Percentiles rank a stretch among this genome's conserved stretches.
These are phyloP conservation scores for Colistium nudipinnis DNA, from an alignment of 2,113 vertebrate species.

Conservation along the genomic window DNA sequence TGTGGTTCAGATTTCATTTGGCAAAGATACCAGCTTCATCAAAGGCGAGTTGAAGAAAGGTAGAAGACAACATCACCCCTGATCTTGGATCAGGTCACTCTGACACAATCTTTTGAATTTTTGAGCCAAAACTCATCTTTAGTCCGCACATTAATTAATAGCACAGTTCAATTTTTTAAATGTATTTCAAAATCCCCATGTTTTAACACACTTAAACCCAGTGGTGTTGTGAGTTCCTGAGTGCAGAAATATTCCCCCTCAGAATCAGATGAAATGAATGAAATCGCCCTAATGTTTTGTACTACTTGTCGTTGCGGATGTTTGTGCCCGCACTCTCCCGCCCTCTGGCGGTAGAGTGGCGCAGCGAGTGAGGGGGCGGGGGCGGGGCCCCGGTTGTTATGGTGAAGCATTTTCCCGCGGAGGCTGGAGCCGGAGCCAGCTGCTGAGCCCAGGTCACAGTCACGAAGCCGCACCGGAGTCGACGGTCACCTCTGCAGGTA, in stretches of 20 bases:
- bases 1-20: too few relatives aligned
- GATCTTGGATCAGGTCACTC: too few relatives aligned
- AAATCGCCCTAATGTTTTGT: neutral
- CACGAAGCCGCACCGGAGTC: conserved; percentile 13
- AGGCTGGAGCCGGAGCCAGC: conserved; percentile 36
- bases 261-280: neutral
- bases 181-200: neutral
- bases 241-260: too few relatives aligned
- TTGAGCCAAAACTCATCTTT: too few relatives aligned
- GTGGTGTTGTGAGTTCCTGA: too few relatives aligned
- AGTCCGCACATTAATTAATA: too few relatives aligned
- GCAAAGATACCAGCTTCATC: too few relatives aligned
- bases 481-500: conserved; percentile 58
- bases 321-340: conserved; percentile 38
- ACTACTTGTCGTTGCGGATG: too few relatives aligned
- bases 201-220: too few relatives aligned
- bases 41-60: too few relatives aligned
- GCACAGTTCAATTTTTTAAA: neutral
- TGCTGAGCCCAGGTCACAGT: conserved; percentile 7
- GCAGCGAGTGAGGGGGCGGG: neutral
- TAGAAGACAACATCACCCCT: too few relatives aligned
- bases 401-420: conserved; percentile 80
- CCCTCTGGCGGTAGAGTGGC: conserved; percentile 55
- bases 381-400: conserved; percentile 77
- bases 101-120: too few relatives aligned